Conservation (phyloP, 2,888 invertebrate species). For the Urechis unicinctus region DNA sequence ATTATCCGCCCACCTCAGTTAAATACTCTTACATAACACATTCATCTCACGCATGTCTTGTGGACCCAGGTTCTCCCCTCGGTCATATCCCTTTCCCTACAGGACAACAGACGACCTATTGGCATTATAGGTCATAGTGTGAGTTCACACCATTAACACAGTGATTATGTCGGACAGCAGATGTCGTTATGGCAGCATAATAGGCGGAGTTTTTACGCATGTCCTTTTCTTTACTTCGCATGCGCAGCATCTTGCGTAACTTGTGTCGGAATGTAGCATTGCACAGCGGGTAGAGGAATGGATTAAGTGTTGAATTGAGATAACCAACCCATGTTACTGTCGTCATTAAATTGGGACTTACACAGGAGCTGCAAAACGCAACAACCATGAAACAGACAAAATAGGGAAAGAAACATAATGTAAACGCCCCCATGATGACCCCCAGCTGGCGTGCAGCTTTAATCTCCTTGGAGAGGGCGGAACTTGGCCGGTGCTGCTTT, state of each 20-base stretch:
- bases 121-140: too few relatives aligned
- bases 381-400: constrained; percentile 57
- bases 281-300: constrained; percentile 55
- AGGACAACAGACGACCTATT: too few relatives aligned
- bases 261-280: constrained; percentile 53
- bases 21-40: too few relatives aligned
- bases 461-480: constrained; percentile 42
- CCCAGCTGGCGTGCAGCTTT: constrained; percentile 59
- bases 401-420: constrained; percentile 60
- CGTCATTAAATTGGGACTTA: constrained; percentile 49
- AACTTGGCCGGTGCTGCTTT: constrained; percentile 13
- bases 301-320: constrained; percentile 55
- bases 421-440: constrained; percentile 58
- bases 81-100: too few relatives aligned
- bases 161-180: too few relatives aligned
- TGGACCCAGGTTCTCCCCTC: too few relatives aligned
- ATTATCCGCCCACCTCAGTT: too few relatives aligned
- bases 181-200: neutral
- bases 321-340: constrained; percentile 56
- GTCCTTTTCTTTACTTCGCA: constrained; percentile 1
- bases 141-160: too few relatives aligned
- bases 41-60: too few relatives aligned
- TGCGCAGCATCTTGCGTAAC: constrained; percentile 37
- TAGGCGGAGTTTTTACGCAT: neutral
- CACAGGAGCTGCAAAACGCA: constrained; percentile 54